phyloP scores from a whole-genome alignment of 2,797 vertebrate genomes.

The Agapornis canus region DNA sequence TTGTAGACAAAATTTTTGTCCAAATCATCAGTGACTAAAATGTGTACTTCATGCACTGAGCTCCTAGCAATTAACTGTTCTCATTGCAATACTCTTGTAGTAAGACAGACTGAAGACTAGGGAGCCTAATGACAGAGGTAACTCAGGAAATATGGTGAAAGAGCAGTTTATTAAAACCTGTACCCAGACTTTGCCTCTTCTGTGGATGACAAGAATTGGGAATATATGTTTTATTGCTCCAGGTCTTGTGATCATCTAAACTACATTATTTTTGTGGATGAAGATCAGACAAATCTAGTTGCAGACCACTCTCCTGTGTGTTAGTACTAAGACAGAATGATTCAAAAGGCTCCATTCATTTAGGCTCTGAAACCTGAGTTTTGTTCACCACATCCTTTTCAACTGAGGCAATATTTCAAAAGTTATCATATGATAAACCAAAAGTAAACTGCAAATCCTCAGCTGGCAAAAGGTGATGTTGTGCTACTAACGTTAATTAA shows the following conservation, averaged over 20 bases:
- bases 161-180: not conserved
- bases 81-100: not conserved
- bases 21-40: not conserved
- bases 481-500: not conserved
- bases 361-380: not conserved
- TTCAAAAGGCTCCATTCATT: not conserved
- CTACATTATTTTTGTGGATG: not conserved
- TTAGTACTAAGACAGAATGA: not conserved
- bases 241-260: not conserved
- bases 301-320: not conserved
- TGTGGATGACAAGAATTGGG: not conserved
- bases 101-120: not conserved
- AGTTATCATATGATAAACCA: not conserved
- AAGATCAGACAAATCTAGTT: not conserved
- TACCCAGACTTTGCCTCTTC: not conserved
- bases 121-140: not conserved
- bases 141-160: not conserved
- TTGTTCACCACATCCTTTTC: not conserved
- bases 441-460: not conserved
- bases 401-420: not conserved
- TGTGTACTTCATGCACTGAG: not conserved
- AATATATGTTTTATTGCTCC: not conserved
- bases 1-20: not conserved
- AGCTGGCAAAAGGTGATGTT: not conserved
- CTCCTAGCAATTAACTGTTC: not conserved